These are phyloP conservation scores for Hypomecis atomaria DNA, from an alignment of 2,888 invertebrate genomes.

Conservation along the genomic window DNA sequence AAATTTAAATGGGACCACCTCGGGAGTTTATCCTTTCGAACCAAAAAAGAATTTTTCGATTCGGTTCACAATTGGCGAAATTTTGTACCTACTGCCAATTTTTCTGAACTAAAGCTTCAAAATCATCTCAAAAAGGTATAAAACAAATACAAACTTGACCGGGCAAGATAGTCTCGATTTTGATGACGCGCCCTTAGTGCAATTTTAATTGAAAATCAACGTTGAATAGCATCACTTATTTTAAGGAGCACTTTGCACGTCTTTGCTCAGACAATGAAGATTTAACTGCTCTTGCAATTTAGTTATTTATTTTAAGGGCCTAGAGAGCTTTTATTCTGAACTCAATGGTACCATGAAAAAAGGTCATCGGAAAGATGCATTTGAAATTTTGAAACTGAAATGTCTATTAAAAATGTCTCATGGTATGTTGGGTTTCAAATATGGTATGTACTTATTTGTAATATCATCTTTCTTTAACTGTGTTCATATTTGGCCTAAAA, in stretches of 20 bases:
- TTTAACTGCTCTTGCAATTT: background rate
- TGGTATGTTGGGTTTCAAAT: background rate
- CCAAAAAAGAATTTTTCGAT: no score
- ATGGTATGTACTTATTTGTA: background rate
- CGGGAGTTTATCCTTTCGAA: no score
- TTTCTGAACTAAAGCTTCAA: background rate
- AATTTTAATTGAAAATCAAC: conserved; percentile 6
- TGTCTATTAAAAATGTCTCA: no score
- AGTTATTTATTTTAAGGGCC: background rate
- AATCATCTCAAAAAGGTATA: conserved; percentile 1
- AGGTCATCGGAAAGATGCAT: no score
- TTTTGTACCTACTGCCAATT: no score
- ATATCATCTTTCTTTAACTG: no score
- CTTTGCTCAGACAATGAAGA: conserved; percentile 1
- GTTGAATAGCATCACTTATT: conserved; percentile 2
- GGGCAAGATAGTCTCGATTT: background rate
- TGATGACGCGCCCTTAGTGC: conserved; percentile 9
- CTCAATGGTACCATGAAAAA: no score
- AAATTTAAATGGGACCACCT: no score
- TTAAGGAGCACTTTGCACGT: conserved; percentile 11
- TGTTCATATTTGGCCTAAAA: background rate
- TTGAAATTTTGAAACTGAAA: no score
- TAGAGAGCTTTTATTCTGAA: no score
- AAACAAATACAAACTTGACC: background rate
- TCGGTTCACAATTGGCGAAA: no score